Percentiles rank a stretch among this genome's conserved stretches.
Evolutionary conservation across 2,888 invertebrate genomes (phyloP).

Genomic region (Pammene fasciana): DNA sequence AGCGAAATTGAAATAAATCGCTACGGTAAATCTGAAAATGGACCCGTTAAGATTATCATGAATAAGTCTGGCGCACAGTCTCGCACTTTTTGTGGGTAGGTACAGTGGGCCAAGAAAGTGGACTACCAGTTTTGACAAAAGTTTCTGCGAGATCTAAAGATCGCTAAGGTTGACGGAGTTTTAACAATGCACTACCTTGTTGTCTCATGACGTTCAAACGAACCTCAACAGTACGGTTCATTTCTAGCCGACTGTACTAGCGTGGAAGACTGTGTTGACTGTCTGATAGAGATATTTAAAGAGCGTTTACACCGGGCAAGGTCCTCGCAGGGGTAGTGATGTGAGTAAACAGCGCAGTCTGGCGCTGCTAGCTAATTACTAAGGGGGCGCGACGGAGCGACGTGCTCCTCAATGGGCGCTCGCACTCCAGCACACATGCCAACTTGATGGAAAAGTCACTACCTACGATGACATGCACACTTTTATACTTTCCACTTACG

Average conservation of each 20-base stretch:
- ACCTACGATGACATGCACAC: conserved; percentile 31
- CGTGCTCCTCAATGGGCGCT: conserved; percentile 41
- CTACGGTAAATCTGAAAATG: not conserved
- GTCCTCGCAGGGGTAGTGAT: conserved; percentile 52
- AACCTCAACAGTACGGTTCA: no score
- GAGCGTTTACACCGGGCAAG: conserved; percentile 43
- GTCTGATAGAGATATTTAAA: conserved; percentile 45
- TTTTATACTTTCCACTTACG: conserved; percentile 15
- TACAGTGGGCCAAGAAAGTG: no score
- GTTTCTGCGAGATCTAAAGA: no score
- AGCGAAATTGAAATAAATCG: conserved; percentile 7
- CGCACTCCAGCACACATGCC: conserved; percentile 40
- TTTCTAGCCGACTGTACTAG: no score
- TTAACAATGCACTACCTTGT: no score
- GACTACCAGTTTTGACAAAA: no score
- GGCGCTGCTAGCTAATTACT: conserved; percentile 59
- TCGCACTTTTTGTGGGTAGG: no score
- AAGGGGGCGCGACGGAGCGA: conserved; percentile 48
- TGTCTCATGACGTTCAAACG: no score
- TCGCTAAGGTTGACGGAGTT: no score
- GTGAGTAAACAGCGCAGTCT: conserved; percentile 55
- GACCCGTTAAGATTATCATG: not conserved
- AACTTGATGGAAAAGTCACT: conserved; percentile 42
- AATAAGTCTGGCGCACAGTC: conserved; percentile 1
- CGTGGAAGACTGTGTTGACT: conserved; percentile 18